Conservation (phyloP, 2,113 vertebrate species). For the Lates calcarifer region DNA sequence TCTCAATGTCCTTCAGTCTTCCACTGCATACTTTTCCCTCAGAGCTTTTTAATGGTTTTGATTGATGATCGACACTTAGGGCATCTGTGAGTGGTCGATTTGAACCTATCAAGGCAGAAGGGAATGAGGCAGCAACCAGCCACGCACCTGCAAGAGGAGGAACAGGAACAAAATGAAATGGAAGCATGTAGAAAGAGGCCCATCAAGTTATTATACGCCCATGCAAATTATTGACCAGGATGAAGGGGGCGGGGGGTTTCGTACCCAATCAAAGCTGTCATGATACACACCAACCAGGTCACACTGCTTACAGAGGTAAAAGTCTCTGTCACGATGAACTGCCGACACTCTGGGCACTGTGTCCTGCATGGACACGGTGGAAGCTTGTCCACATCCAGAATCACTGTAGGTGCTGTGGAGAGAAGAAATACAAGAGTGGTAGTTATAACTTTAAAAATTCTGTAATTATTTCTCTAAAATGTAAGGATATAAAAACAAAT, state of each 20-base stretch:
- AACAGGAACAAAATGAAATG: constrained; percentile 9
- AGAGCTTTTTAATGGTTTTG: constrained; percentile 66
- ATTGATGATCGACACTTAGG: constrained; percentile 77
- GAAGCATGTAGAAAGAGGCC: background rate
- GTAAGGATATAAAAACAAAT: background rate
- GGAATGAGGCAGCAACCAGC: constrained; percentile 83
- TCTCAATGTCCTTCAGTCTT: background rate
- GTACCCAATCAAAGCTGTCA: constrained; percentile 69
- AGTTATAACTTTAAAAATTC: no score
- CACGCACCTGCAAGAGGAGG: constrained; percentile 67
- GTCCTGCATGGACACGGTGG: constrained; percentile 61
- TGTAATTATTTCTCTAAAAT: background rate
- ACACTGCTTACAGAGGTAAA: constrained; percentile 47
- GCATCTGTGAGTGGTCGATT: constrained; percentile 77
- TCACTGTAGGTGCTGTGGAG: constrained; percentile 76
- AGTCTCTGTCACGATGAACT: constrained; percentile 77
- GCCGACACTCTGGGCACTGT: constrained; percentile 77
- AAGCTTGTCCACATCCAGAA: constrained; percentile 67
- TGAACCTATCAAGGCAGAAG: constrained; percentile 74
- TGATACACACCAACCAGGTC: constrained; percentile 73
- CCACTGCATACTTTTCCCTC: constrained; percentile 32
- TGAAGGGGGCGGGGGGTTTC: background rate
- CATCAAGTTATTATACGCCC: constrained; percentile 24
- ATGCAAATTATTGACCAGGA: constrained; percentile 38
- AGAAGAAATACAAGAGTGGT: background rate